A percentile compares a stretch with the other conserved stretches of the same genome.
Conservation (phyloP, 2,113 vertebrate genomes). For the Albula goreensis region DNA sequence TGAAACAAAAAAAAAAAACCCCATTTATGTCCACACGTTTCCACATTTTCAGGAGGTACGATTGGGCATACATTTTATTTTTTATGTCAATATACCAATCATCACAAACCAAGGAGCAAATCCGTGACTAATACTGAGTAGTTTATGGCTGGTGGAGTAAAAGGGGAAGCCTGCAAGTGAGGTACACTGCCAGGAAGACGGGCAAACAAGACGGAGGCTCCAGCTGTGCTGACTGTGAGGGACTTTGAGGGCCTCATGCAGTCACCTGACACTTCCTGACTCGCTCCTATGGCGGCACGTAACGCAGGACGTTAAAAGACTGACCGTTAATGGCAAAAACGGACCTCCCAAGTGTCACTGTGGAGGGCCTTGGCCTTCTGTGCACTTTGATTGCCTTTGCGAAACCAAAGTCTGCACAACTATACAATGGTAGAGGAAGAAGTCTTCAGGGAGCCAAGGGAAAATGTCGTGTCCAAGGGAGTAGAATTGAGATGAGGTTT, state of each 20-base stretch:
- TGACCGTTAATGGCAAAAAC: slow-evolving; percentile 51
- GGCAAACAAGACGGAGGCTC: slow-evolving; percentile 12
- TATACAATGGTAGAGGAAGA: slow-evolving; percentile 21
- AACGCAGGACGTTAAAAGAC: slow-evolving; percentile 54
- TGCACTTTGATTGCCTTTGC: slow-evolving; percentile 35
- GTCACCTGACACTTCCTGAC: slow-evolving; percentile 29
- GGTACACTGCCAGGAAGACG: neutral
- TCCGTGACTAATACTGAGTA: neutral
- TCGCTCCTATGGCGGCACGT: slow-evolving; percentile 41
- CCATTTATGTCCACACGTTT: neutral
- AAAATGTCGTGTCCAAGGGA: neutral
- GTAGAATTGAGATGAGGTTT: neutral
- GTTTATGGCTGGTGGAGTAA: neutral
- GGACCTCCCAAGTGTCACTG: slow-evolving; percentile 67
- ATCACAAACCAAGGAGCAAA: slow-evolving; percentile 3
- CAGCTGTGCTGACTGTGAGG: slow-evolving; percentile 19
- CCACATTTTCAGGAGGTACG: neutral
- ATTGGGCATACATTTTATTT: neutral
- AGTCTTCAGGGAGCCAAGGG: neutral
- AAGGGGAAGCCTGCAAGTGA: neutral
- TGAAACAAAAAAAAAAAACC: neutral
- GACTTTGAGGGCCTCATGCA: neutral
- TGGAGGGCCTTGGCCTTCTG: slow-evolving; percentile 53
- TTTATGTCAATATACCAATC: neutral
- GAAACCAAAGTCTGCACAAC: slow-evolving; percentile 8